Percentiles rank a stretch among this genome's conserved stretches.
These are phyloP conservation scores for Alauda arvensis DNA, from an alignment of 2,797 vertebrate genomes.

Conservation along the genomic window DNA sequence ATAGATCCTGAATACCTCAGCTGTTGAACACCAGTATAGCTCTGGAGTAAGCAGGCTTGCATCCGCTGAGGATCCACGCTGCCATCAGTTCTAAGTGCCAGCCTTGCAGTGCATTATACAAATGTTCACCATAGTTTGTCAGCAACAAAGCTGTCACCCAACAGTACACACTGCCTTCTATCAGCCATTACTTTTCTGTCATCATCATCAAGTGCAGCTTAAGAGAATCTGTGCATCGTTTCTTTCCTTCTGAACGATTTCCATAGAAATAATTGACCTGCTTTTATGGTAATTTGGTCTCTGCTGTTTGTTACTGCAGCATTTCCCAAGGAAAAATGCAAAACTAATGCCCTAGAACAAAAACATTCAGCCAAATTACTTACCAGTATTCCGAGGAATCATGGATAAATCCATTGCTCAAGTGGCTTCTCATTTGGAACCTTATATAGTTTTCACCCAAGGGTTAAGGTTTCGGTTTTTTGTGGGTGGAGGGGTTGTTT, in stretches of 20 bases:
- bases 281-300: constrained; percentile 37
- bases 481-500: constrained; percentile 40
- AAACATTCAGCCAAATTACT: constrained; percentile 73
- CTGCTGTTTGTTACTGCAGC: constrained; percentile 32
- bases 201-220: constrained; percentile 27
- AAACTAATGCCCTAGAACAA: constrained; percentile 69
- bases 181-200: constrained; percentile 31
- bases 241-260: constrained; percentile 30
- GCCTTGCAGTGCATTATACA: not conserved
- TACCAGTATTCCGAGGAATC: constrained; percentile 69
- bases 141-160: constrained; percentile 43
- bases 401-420: constrained; percentile 73
- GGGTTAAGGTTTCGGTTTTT: constrained; percentile 33
- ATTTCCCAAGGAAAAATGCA: constrained; percentile 74
- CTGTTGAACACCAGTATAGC: not conserved
- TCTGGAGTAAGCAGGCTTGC: not conserved
- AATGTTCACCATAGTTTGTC: not conserved
- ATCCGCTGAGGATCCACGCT: not conserved
- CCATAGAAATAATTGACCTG: constrained; percentile 49
- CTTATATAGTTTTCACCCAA: constrained; percentile 70
- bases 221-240: constrained; percentile 27
- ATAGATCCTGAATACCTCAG: not conserved
- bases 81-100: not conserved
- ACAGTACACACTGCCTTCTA: constrained; percentile 22
- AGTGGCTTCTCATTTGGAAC: constrained; percentile 71